Evolutionary conservation across 2,888 invertebrate genomes (phyloP), one percentile per base, ranked within the genome.

Genomic region (Diarsia dahlii): DNA sequence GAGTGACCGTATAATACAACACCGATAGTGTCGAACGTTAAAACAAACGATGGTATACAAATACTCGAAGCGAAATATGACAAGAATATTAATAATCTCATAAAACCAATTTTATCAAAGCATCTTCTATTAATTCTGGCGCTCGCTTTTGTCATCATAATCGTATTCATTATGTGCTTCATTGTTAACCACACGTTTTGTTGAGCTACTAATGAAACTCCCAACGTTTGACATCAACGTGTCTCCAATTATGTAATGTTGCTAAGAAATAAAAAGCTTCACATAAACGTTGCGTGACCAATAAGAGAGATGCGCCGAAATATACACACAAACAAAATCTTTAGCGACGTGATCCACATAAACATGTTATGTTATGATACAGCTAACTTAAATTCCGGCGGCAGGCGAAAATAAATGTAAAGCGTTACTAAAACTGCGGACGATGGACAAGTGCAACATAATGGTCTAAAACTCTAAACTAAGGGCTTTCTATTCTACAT

Each of bases 401-500:
- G 67, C 65, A 76, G 60, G 82, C 73, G 63, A 71, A 76, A 81
- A 78, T 72, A 73, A 75, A 72, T 15, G 66, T 60, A 71, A 88
- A 88, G 83, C 87, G 77, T 80, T 82, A 80, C 80, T 76, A 69
- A 80, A 87, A 82, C 75, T 70, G 46, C 52, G 66, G 67, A 84
- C 78, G 64, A 69, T 71, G 58, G 73, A 74, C 80, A 78, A 82
- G 39, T 71, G 82, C 82, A 84, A 83, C 82, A 84, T 56, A 79
- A 82, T 81, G 74, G 66, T 82, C 82, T 81, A n/a, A n/a, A n/a
- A n/a, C n/a, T n/a, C n/a, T n/a, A 86, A 88, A 81, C 86, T 84
- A 85, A 87, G 87, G 89, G 89, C 86, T 90, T 89, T 91, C 91
- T 91, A 91, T 82, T 90, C 89, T 89, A 90, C 87, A 87, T 84